Conservation (phyloP, 2,888 invertebrate species). For the Pristionchus exspectatus region DNA sequence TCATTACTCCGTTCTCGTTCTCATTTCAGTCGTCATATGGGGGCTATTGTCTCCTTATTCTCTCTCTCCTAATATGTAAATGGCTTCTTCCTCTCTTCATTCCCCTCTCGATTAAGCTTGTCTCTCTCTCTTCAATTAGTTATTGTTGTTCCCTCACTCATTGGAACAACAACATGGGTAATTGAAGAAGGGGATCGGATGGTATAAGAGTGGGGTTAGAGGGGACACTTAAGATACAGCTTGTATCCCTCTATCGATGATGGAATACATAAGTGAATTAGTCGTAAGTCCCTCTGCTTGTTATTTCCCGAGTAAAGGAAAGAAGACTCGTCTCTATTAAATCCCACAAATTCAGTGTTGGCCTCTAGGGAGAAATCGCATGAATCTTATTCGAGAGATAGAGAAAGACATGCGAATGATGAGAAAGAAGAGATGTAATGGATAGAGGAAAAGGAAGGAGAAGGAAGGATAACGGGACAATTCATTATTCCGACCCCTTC, state of each 20-base stretch:
- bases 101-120: slow-evolving; percentile 3
- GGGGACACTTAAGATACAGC: background rate
- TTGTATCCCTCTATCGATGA: background rate
- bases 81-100: background rate
- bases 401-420: slow-evolving; percentile 37
- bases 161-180: slow-evolving; percentile 13
- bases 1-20: slow-evolving; percentile 10
- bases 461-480: background rate
- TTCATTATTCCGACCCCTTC: background rate
- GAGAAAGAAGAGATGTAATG: slow-evolving; percentile 36
- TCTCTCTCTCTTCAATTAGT: slow-evolving; percentile 32
- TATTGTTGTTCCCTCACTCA: slow-evolving; percentile 20
- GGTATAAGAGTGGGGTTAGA: slow-evolving; percentile 17
- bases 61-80: slow-evolving; percentile 38
- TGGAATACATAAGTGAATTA: background rate
- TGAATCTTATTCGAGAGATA: slow-evolving; percentile 45
- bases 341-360: slow-evolving; percentile 12
- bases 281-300: background rate
- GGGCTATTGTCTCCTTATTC: background rate
- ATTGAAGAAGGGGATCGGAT: slow-evolving; percentile 23
- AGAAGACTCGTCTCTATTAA: slow-evolving; percentile 29
- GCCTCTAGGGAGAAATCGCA: slow-evolving; percentile 23
- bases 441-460: background rate
- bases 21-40: slow-evolving; percentile 26
- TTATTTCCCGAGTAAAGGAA: background rate